Evolutionary conservation across 2,888 invertebrate genomes (phyloP), one percentile per base, ranked within the genome.

Genomic region (Geotrupes spiniger): DNA sequence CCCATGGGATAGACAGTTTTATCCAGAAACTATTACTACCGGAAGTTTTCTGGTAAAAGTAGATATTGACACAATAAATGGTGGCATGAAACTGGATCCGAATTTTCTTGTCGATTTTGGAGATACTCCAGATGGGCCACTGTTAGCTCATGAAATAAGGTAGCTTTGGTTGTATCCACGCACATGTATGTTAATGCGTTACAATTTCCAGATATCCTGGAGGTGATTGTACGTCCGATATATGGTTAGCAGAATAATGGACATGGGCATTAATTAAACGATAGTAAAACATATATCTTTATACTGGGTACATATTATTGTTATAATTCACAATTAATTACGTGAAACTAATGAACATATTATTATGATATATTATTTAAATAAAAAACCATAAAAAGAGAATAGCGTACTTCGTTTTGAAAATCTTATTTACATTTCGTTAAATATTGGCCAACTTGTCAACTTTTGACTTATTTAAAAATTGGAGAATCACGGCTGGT

Each of bases 181-280:
- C 6, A 4, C 6, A 21, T 21, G 3, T 21, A 21, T 4, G 3
- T 21, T 4, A 21, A 21, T 2, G 27, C 28, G 17, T 16, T 38
- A 52, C 47, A 38, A 29, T 48, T 68, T 73, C 17, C 68, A 83
- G 87, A 65, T 96, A 95, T 71, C 95, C 95, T 2, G 96, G 95
- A n/a, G 96, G 96, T 17, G 96, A 97, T 72, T 95, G 95, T 66
- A 92, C 94, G 2, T 95, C 95, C 0, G 96, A 97, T 63, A 96
- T 97, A 72, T 94, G 92, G 91, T 69, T 92, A 28, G 46, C 42
- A 38, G 27, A 43, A n/a, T 31, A 33, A 39, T 25, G 3, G 21
- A 21, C 6, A 4, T 21, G 21, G 3, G n/a, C n/a, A n/a, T n/a
- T n/a, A n/a, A n/a, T n/a, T n/a, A n/a, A n/a, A n/a, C n/a, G n/a